Evolutionary conservation across 2,113 vertebrate species (phyloP).

Genomic region (Gymnarchus niloticus): DNA sequence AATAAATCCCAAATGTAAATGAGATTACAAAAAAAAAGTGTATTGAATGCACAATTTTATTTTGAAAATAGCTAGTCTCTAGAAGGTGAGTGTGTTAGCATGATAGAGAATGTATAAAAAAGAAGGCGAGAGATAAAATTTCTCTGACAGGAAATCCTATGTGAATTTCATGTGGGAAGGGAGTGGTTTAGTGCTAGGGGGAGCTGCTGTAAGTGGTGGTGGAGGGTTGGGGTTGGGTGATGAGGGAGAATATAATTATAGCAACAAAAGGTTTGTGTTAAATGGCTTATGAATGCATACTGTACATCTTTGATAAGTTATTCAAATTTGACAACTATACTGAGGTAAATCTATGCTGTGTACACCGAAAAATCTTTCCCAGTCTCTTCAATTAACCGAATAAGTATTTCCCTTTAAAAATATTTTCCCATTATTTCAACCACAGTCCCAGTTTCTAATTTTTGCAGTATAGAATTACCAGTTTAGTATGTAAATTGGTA

Average conservation of each 20-base stretch:
- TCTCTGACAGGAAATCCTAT: background rate
- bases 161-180: background rate
- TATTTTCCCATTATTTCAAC: background rate
- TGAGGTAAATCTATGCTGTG: background rate
- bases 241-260: background rate
- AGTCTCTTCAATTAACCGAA: background rate
- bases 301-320: background rate
- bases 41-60: background rate
- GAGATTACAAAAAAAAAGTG: background rate
- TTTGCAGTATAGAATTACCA: background rate
- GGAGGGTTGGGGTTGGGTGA: background rate
- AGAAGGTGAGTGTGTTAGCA: background rate
- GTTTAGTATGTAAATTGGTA: no score
- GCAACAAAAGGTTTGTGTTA: background rate
- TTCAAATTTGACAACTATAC: background rate
- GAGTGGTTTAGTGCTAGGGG: background rate
- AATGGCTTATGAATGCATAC: background rate
- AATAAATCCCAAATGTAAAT: background rate
- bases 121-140: background rate
- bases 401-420: background rate
- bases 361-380: background rate
- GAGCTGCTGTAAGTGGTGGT: background rate
- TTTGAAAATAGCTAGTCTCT: background rate
- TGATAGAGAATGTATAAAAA: background rate
- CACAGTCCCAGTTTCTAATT: background rate